A percentile compares a stretch with the other conserved stretches of the same genome.
Conservation (phyloP, 2,113 vertebrate species). For the Nesospiza acunhae region DNA sequence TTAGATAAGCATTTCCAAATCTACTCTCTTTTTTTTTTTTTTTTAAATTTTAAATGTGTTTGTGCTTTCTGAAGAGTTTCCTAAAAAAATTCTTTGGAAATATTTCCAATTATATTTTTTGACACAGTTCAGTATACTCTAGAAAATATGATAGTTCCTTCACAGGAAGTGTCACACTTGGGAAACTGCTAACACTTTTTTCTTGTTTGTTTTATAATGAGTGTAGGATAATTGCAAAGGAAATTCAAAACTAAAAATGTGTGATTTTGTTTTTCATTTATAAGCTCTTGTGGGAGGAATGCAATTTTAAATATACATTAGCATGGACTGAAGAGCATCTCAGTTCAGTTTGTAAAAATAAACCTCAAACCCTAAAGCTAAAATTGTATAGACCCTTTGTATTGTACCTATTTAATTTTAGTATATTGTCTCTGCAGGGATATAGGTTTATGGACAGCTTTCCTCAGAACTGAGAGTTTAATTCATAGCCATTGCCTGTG, state of each 20-base stretch:
- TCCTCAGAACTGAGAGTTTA: neutral
- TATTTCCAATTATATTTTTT: neutral
- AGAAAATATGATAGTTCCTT: neutral
- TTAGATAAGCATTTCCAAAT: neutral
- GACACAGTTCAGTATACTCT: neutral
- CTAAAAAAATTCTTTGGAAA: neutral
- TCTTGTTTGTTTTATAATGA: neutral
- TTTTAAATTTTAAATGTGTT: neutral
- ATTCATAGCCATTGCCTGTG: neutral
- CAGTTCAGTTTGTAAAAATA: neutral
- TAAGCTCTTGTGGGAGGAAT: neutral
- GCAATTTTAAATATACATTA: neutral
- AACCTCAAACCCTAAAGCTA: neutral
- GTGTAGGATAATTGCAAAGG: neutral
- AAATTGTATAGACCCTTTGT: neutral
- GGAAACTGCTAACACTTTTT: neutral
- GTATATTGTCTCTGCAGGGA: neutral
- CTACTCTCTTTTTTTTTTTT: rapidly evolving
- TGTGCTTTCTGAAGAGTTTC: neutral
- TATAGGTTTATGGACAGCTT: neutral
- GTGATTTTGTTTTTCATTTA: neutral
- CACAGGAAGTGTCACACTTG: neutral
- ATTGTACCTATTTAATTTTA: neutral
- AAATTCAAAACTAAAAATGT: neutral
- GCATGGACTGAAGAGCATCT: neutral